Percentiles rank a stretch among this genome's conserved stretches.
phyloP scores from a whole-genome alignment of 2,797 vertebrate genomes.

The Triplophysa bombifrons region DNA sequence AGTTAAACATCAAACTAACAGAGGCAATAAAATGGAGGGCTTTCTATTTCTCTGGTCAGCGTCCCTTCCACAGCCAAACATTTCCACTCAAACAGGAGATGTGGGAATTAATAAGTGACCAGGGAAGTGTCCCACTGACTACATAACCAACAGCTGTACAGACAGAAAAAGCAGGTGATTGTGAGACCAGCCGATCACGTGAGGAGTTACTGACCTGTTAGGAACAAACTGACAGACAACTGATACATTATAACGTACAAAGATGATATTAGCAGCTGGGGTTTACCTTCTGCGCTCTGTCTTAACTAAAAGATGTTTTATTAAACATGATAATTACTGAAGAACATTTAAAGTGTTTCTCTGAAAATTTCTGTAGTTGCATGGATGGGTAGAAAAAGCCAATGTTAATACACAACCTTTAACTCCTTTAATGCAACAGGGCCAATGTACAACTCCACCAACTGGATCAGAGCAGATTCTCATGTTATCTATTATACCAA shows the following conservation, averaged over 20 bases:
- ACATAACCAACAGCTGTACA: constrained; percentile 25
- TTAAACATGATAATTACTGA: background rate
- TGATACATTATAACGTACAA: background rate
- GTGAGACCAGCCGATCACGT: constrained; percentile 21
- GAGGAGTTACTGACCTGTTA: background rate
- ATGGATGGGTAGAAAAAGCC: too few species aligned
- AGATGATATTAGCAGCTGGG: background rate
- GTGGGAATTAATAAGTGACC: constrained; percentile 27
- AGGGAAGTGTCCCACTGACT: background rate
- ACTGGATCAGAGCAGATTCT: background rate
- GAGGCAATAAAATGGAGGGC: background rate
- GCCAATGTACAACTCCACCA: too few species aligned
- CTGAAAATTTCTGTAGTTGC: background rate
- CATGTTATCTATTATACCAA: constrained; percentile 33
- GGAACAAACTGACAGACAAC: background rate
- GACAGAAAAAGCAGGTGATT: constrained; percentile 38
- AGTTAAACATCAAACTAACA: constrained; percentile 23
- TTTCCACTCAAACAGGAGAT: constrained; percentile 17
- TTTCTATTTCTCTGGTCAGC: background rate
- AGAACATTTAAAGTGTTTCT: background rate
- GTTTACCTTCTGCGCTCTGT: background rate
- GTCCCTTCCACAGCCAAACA: background rate
- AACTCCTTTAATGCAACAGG: too few species aligned
- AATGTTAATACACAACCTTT: too few species aligned
- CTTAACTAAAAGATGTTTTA: background rate